Conservation (phyloP, 2,888 invertebrate species). For the Chloromyia formosa region DNA sequence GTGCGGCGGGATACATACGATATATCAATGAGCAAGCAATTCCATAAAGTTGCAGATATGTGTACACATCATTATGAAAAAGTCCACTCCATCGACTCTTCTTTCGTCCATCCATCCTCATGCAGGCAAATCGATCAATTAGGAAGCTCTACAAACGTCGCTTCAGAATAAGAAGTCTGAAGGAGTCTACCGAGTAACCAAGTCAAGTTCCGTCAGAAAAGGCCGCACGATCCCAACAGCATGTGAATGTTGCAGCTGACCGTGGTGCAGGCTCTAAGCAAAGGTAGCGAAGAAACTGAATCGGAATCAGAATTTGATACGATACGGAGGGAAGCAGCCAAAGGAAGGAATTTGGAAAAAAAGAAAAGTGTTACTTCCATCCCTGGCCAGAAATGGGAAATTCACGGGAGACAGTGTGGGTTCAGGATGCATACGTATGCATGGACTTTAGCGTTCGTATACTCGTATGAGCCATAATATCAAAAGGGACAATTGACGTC, state of each 20-base stretch:
- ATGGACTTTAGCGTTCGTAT: too few relatives aligned
- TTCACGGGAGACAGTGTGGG: not conserved
- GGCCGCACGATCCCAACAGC: not conserved
- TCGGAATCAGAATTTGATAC: constrained; percentile 33
- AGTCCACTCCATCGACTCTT: not conserved
- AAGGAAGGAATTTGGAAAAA: constrained; percentile 25
- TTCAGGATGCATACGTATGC: not conserved
- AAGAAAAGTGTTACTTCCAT: constrained; percentile 30
- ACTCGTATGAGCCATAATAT: too few relatives aligned
- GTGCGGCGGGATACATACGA: constrained; percentile 1
- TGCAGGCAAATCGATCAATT: constrained; percentile 35
- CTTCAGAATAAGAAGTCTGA: constrained; percentile 10
- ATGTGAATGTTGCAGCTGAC: constrained; percentile 17
- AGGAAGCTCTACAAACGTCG: constrained; percentile 34
- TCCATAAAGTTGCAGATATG: constrained; percentile 9
- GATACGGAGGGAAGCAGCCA: not conserved
- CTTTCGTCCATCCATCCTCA: not conserved
- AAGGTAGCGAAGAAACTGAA: not conserved
- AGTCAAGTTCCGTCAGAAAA: not conserved
- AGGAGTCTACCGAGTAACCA: too few relatives aligned
- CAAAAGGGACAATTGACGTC: constrained; percentile 31
- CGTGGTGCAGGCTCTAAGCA: not conserved
- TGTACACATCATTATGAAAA: not conserved
- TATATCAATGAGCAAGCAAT: constrained; percentile 8
- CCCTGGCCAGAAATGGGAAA: constrained; percentile 1